Conservation (phyloP, 2,888 invertebrate species). For the Rotaria magnacalcarata region DNA sequence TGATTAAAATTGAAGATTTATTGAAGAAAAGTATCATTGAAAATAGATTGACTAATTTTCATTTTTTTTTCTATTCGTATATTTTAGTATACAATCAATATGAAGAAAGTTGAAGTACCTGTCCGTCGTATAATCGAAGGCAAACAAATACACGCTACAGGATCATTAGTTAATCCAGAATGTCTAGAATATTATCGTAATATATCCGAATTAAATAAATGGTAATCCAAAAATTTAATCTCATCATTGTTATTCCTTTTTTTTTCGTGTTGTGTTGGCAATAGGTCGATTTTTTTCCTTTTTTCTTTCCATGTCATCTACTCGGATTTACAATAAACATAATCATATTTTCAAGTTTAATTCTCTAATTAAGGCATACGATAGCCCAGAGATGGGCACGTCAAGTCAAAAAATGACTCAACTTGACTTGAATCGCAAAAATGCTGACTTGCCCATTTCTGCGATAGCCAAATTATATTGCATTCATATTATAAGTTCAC, state of each 20-base stretch:
- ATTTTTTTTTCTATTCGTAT: conserved; percentile 24
- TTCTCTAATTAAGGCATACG: too few species aligned
- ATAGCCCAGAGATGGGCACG: too few species aligned
- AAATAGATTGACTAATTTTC: too few species aligned
- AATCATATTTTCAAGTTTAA: not conserved
- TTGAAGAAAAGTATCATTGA: too few species aligned
- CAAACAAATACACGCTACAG: conserved; percentile 38
- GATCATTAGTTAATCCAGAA: conserved; percentile 41
- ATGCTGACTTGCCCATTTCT: too few species aligned
- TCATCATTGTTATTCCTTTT: not conserved
- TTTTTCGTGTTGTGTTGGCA: not conserved
- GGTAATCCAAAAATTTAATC: conserved; percentile 28
- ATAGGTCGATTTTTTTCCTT: not conserved
- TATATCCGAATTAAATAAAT: conserved; percentile 38
- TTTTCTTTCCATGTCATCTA: not conserved
- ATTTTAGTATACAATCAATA: conserved; percentile 63
- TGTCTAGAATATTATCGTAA: conserved; percentile 43
- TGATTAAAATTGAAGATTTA: too few species aligned
- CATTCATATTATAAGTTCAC: too few species aligned
- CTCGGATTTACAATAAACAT: not conserved
- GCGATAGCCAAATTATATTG: too few species aligned
- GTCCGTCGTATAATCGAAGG: conserved; percentile 54
- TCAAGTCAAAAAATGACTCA: too few species aligned
- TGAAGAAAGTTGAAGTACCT: conserved; percentile 65
- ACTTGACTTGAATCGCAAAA: too few species aligned